Conservation (phyloP, 2,797 vertebrate species). For the Cephalopachus bancanus region DNA sequence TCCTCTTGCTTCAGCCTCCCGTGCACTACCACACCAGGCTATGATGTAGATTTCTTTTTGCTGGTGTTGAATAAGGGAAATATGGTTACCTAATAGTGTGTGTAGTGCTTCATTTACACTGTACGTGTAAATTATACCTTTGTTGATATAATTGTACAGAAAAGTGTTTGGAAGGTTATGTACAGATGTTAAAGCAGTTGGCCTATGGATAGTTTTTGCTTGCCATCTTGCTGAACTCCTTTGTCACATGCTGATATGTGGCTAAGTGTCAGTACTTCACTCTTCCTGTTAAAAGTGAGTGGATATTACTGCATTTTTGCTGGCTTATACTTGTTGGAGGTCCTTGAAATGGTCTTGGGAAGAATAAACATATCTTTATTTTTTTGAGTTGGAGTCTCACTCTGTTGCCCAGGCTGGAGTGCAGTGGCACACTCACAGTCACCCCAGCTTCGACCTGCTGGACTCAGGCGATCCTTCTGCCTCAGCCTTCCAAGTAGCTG, state of each 20-base stretch:
- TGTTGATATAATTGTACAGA: not conserved
- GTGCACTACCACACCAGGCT: not conserved
- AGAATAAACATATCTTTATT: not conserved
- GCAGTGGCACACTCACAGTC: too few relatives aligned
- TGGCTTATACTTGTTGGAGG: not conserved
- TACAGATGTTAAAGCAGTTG: too few relatives aligned
- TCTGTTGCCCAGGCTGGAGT: too few relatives aligned
- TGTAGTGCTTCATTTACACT: not conserved
- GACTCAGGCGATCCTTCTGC: too few relatives aligned
- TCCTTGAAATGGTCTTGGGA: not conserved
- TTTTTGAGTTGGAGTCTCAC: too few relatives aligned
- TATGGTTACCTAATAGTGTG: not conserved
- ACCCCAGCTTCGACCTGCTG: too few relatives aligned
- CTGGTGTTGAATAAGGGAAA: not conserved
- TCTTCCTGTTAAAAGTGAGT: not conserved
- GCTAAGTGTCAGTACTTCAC: not conserved
- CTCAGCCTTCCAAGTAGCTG: too few relatives aligned
- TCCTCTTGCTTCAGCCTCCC: too few relatives aligned
- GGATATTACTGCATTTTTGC: not conserved
- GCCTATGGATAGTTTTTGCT: not conserved
- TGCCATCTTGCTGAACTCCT: not conserved
- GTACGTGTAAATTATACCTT: not conserved
- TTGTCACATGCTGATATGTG: not conserved
- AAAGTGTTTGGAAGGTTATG: not conserved
- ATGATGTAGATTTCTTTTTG: accelerated